phyloP scores from a whole-genome alignment of 2,888 invertebrate species.

The Pilophorus perplexus region DNA sequence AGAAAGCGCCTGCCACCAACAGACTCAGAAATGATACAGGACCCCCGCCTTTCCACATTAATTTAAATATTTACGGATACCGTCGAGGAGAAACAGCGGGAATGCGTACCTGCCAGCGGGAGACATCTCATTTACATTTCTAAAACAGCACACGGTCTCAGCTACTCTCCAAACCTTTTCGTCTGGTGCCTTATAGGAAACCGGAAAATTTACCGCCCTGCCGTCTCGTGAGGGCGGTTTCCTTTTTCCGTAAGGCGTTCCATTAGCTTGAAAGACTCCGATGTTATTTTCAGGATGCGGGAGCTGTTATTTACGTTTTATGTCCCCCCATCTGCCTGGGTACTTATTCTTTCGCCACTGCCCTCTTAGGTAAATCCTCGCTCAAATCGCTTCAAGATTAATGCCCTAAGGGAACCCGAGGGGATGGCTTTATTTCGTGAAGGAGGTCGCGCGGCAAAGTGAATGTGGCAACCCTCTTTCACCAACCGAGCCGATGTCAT shows the following conservation, averaged over 20 bases:
- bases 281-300: constrained; percentile 20
- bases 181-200: constrained; percentile 25
- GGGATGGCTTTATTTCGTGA: too few species aligned
- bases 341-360: too few species aligned
- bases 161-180: too few species aligned
- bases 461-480: too few species aligned
- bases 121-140: constrained; percentile 39
- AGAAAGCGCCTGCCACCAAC: constrained; percentile 23
- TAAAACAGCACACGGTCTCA: constrained; percentile 21
- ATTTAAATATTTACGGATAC: constrained; percentile 37
- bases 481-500: too few species aligned
- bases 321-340: too few species aligned
- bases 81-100: constrained; percentile 28
- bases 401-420: too few species aligned
- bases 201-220: constrained; percentile 26
- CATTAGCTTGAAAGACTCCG: constrained; percentile 33
- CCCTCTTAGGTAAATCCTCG: too few species aligned
- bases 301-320: constrained; percentile 30
- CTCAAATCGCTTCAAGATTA: too few species aligned
- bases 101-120: constrained; percentile 19
- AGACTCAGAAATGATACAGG: constrained; percentile 29
- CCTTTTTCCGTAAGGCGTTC: constrained; percentile 13
- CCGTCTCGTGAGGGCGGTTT: constrained; percentile 1
- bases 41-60: constrained; percentile 28
- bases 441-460: too few species aligned